These are phyloP conservation scores for Triplophysa rosa DNA, from an alignment of 2,113 vertebrate species.

Conservation along the genomic window DNA sequence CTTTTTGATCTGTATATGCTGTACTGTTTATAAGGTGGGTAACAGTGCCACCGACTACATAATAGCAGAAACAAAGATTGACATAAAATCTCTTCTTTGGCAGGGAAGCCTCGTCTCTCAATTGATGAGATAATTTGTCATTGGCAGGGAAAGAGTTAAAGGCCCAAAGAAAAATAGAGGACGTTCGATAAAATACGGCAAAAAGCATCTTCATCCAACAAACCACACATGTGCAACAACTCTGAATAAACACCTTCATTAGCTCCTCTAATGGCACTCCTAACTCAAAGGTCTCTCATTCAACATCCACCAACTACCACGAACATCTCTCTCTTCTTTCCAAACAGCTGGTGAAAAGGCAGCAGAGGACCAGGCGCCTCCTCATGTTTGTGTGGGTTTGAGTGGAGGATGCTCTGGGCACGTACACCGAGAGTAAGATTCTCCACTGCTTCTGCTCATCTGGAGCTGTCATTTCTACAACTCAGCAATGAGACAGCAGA, in stretches of 20 bases:
- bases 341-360: not conserved
- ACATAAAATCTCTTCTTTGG: no score
- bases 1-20: no score
- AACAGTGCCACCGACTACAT: no score
- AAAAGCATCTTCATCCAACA: not conserved
- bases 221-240: not conserved
- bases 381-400: slow-evolving; percentile 18
- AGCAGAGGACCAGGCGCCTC: not conserved
- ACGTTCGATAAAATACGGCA: not conserved
- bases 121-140: no score
- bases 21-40: no score
- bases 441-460: slow-evolving; percentile 20
- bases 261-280: not conserved
- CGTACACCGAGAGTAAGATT: not conserved
- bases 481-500: not conserved
- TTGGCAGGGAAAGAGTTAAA: no score
- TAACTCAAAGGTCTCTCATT: not conserved
- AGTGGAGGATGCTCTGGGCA: slow-evolving; percentile 14
- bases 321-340: slow-evolving; percentile 1
- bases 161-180: no score
- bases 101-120: no score
- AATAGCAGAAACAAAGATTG: no score
- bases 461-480: slow-evolving; percentile 10
- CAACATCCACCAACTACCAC: not conserved
- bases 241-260: not conserved